Conservation (phyloP, 1,140 invertebrate genomes). For the Meteorus sp. region DNA sequence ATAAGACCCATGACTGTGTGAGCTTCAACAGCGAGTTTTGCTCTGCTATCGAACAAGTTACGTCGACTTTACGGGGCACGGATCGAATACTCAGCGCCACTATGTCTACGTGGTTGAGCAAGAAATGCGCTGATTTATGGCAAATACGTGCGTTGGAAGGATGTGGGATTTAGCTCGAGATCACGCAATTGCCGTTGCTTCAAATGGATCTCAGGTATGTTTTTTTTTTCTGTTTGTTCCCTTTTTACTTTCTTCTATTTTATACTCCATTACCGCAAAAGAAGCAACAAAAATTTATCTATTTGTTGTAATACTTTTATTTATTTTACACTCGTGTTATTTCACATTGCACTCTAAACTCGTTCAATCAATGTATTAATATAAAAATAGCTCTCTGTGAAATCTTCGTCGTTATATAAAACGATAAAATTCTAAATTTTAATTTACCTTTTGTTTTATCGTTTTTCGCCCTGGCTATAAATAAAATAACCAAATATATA, state of each 20-base stretch:
- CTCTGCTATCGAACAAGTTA: neutral
- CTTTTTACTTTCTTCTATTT: neutral
- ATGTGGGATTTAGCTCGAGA: neutral
- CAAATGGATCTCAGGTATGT: neutral
- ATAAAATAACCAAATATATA: neutral
- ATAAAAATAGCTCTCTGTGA: no score
- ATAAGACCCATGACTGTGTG: neutral
- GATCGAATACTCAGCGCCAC: neutral
- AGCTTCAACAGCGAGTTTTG: neutral
- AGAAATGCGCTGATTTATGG: conserved; percentile 1
- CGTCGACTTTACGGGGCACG: neutral
- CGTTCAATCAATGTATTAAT: no score
- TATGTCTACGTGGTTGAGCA: neutral
- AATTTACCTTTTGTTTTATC: no score
- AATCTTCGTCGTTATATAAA: no score
- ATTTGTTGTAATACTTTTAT: neutral
- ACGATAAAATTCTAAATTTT: no score
- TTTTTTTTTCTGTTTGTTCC: neutral
- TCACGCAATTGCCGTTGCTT: neutral
- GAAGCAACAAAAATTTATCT: neutral
- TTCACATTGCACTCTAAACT: no score
- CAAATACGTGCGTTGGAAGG: neutral
- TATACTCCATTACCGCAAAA: neutral
- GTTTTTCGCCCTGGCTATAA: no score
- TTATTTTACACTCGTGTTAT: neutral